Percentiles rank a stretch among this genome's conserved stretches.
Evolutionary conservation across 1,140 invertebrate genomes (phyloP).

Genomic region (Zophobas atratus): DNA sequence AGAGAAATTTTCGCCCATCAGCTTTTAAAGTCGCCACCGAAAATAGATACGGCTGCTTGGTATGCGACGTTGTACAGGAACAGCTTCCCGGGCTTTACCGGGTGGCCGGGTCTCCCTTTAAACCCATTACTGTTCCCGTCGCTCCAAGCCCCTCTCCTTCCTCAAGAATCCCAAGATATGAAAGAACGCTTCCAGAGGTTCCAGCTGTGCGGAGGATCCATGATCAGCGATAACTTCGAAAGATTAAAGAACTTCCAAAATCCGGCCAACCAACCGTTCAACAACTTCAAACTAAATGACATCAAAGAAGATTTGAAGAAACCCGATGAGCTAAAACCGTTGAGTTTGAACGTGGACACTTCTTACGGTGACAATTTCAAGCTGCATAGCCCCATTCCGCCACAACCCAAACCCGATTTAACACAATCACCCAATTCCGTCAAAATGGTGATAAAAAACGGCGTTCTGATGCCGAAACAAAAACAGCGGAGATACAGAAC

Average conservation of each 20-base stretch:
- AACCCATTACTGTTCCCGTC: conserved; percentile 71
- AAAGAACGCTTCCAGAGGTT: conserved; percentile 77
- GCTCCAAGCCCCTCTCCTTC: conserved; percentile 70
- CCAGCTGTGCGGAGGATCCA: conserved; percentile 78
- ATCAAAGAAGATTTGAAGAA: conserved; percentile 47
- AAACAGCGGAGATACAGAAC: conserved; percentile 92
- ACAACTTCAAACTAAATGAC: conserved; percentile 18
- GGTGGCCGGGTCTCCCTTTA: conserved; percentile 70
- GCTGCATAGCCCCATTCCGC: conserved; percentile 60
- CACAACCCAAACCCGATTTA: conserved; percentile 61
- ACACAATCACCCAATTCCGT: conserved; percentile 75
- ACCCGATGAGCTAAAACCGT: conserved; percentile 61
- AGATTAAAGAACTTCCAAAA: conserved; percentile 56
- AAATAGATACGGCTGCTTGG: conserved; percentile 72
- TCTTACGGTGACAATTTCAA: conserved; percentile 57
- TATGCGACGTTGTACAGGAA: conserved; percentile 71
- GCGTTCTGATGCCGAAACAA: conserved; percentile 90
- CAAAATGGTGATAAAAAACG: conserved; percentile 92
- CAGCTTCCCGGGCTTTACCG: conserved; percentile 67
- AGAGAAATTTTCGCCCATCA: conserved; percentile 74
- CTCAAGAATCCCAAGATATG: conserved; percentile 74
- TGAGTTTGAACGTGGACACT: conserved; percentile 59
- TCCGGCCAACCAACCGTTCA: conserved; percentile 32
- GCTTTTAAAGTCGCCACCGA: conserved; percentile 73
- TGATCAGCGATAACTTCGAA: conserved; percentile 72